Base-by-base conservation (phyloP, 2,797 vertebrate genomes). In the Cetoscarus ocellatus region DNA sequence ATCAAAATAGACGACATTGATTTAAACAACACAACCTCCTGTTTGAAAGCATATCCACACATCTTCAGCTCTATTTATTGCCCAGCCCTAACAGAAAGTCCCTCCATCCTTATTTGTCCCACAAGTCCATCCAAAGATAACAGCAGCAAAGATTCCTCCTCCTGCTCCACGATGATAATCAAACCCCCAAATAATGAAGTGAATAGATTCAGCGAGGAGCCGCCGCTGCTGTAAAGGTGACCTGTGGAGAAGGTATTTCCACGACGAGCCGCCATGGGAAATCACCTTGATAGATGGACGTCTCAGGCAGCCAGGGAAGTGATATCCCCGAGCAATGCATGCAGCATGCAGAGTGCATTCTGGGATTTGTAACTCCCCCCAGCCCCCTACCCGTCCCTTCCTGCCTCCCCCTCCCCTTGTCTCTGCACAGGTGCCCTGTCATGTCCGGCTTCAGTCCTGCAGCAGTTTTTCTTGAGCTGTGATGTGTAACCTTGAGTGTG, bases 401-500 rank as follows among this genome's bases (percentile, higher is more conserved):
- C 35, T 49, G 17, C 42, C 34, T 38, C 3, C 64, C 55, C 62
- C 59, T 59, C 49, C 72, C 61, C 49, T 70, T 59, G 38, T 78
- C 68, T 35, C 60, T 44, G 69, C 67, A 65, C 80, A 85, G 82
- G 80, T 89, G 79, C 76, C 66, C 73, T 83, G 83, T 88, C 84
- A 87, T 87, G 83, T 85, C 53, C 60, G 3, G 63, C 61, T 70
- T 7, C 75, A 51, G 50, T 77, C 65, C 70, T 68, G 70, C 79
- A 75, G 79, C 68, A 72, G 55, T 74, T 77, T 82, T 82, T 61
- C 79, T 72, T 54, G 60, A 61, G 58, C 71, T 79, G 75, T 82
- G 85, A 88, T 84, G 65, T 82, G 76, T 79, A 90, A 90, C 85
- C 86, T 92, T 91, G 89, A 88, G 63, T 88, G 44, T 72, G 74